Evolutionary conservation across 1,140 invertebrate species (phyloP).

Genomic region (Cydia fagiglandana): DNA sequence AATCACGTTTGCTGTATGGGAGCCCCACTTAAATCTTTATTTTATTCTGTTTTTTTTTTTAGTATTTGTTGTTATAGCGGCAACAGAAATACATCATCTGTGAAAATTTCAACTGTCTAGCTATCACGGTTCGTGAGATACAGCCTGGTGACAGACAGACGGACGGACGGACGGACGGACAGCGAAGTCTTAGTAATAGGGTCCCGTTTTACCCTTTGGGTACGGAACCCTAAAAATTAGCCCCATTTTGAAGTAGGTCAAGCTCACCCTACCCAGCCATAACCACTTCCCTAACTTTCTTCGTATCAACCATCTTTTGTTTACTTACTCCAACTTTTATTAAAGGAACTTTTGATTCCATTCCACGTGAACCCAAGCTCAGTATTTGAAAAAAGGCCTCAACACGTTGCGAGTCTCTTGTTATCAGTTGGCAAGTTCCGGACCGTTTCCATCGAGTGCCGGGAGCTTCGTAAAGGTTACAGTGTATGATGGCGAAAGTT

Average conservation of each 20-base stretch:
- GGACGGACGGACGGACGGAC: no score
- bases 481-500: slow-evolving; percentile 13
- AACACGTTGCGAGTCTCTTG: slow-evolving; percentile 8
- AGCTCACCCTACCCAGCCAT: background rate
- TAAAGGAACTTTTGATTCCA: slow-evolving; percentile 12
- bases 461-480: background rate
- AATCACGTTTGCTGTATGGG: no score
- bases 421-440: slow-evolving; percentile 3
- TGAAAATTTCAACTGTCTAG: no score
- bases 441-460: background rate
- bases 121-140: no score
- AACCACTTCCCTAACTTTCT: background rate
- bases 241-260: background rate
- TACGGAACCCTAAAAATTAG: no score
- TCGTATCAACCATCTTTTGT: background rate
- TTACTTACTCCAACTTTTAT: slow-evolving; percentile 14
- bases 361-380: background rate
- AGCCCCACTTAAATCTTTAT: no score
- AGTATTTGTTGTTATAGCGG: no score
- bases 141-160: no score
- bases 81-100: no score
- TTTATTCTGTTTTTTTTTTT: no score
- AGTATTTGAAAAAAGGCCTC: slow-evolving; percentile 12
- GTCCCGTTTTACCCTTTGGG: no score
- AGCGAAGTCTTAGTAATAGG: no score